Base-by-base conservation (phyloP, 37 sponge, comb jelly and placozoan species). In the Diacarnus erythraeanus region DNA sequence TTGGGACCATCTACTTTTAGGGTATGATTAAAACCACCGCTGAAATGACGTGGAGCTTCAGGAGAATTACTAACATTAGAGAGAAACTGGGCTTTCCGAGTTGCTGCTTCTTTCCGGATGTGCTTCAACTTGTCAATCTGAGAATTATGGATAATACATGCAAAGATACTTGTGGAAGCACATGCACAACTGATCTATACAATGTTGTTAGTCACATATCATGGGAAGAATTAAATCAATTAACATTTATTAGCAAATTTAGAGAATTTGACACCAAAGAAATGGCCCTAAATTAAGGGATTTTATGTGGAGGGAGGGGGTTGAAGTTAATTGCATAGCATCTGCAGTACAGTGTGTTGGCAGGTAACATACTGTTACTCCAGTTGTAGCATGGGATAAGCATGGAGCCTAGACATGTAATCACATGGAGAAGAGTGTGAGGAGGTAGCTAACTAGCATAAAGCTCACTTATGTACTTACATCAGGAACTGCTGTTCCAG, bases 41-140 rank as follows among this genome's bases (percentile, higher is more conserved):
- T n/a, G n/a, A n/a, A 40, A 6, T 81, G 72, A 4, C 60, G 38
- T 40, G 60, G 23, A 64, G 42, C 26, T 59, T 75, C 69, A 15
- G 84, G 84, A 36, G 84, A 79, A 69, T 79, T 74, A 26, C 68
- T 33, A 38, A 69, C 38, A 2, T 42, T 56, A 18, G 88, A 88
- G 2, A 82, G 38, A 3, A 77, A 42, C 72, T 82, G 80, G 23
- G 88, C 83, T 72, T 88, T 82, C 37, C 88, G 44, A 36, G 77
- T 77, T 1, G 83, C 83, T 33, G 77, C 83, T 57, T 80, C 47
- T 54, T 61, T 77, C 1, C 83, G 83, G 22, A 88, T 82, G 39
- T 88, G 83, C 26, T 68, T 78, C 33, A 88, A 59, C 12, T 70
- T 72, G 26, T 88, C 83, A 59, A 77, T 41, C 78, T 84, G 44